phyloP scores from a whole-genome alignment of 2,888 invertebrate genomes.

The Napeogenes inachia region DNA sequence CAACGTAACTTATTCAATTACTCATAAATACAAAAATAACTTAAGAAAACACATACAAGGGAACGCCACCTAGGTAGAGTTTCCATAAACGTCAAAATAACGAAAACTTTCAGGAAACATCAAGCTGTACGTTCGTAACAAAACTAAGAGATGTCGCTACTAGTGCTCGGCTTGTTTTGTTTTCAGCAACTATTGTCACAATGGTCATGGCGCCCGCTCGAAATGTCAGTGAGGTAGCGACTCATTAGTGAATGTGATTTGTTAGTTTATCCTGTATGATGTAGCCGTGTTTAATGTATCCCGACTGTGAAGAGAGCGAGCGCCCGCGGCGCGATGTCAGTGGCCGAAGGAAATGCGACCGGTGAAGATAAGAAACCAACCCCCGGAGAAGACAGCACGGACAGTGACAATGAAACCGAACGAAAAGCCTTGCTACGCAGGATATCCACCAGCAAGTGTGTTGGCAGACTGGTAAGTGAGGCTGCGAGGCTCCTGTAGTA shows the following conservation, averaged over 20 bases:
- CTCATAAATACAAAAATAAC: too few species aligned
- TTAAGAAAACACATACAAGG: neutral
- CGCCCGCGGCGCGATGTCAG: conserved; percentile 68
- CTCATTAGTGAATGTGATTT: conserved; percentile 55
- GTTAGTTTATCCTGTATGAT: conserved; percentile 67
- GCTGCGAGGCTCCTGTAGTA: conserved; percentile 11
- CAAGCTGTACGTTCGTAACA: conserved; percentile 31
- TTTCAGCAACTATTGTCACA: conserved; percentile 67
- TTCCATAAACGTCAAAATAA: conserved; percentile 7
- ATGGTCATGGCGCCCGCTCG: conserved; percentile 72
- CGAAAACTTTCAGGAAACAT: conserved; percentile 15
- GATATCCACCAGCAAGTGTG: conserved; percentile 89
- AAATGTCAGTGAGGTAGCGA: conserved; percentile 69
- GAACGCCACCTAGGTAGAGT: conserved; percentile 23
- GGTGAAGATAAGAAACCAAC: conserved; percentile 53
- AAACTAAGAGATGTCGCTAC: conserved; percentile 44
- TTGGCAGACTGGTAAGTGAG: conserved; percentile 83
- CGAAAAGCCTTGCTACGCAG: conserved; percentile 87
- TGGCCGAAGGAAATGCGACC: conserved; percentile 51
- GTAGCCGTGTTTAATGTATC: conserved; percentile 64
- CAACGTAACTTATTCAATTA: too few species aligned
- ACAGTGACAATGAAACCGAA: conserved; percentile 90
- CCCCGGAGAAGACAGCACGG: conserved; percentile 76
- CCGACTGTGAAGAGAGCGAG: conserved; percentile 55
- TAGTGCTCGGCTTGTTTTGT: conserved; percentile 62